Conservation (phyloP, 2,113 vertebrate species). For the Rhabdornis inornatus region DNA sequence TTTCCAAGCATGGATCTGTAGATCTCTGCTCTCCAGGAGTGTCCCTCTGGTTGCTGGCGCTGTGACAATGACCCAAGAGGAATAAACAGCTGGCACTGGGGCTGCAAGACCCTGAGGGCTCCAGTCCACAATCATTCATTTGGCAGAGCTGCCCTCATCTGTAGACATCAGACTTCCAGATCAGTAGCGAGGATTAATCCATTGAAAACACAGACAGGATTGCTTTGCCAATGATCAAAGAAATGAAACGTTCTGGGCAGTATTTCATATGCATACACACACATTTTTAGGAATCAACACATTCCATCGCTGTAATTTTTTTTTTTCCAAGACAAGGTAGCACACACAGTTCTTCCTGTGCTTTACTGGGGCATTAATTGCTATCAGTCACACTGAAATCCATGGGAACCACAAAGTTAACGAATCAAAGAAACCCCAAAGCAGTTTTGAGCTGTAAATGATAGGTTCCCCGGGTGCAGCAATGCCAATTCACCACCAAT, state of each 20-base stretch:
- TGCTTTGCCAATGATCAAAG: background rate
- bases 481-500: background rate
- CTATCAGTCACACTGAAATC: background rate
- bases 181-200: slow-evolving; percentile 15
- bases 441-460: background rate
- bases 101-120: background rate
- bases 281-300: background rate
- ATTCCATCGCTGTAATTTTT: background rate
- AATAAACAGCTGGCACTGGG: background rate
- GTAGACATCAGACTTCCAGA: slow-evolving; percentile 37
- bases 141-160: background rate
- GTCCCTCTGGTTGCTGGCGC: background rate
- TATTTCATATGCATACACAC: background rate
- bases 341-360: background rate
- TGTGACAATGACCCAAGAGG: background rate
- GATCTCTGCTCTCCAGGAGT: background rate
- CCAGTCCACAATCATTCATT: background rate
- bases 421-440: background rate
- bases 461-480: background rate
- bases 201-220: slow-evolving; percentile 30
- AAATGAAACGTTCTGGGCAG: background rate
- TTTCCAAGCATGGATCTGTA: background rate
- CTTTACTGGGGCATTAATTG: background rate
- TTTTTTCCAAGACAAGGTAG: background rate
- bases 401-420: background rate